Evolutionary conservation across 2,113 vertebrate species (phyloP).

Genomic region (Tringa solitaria): DNA sequence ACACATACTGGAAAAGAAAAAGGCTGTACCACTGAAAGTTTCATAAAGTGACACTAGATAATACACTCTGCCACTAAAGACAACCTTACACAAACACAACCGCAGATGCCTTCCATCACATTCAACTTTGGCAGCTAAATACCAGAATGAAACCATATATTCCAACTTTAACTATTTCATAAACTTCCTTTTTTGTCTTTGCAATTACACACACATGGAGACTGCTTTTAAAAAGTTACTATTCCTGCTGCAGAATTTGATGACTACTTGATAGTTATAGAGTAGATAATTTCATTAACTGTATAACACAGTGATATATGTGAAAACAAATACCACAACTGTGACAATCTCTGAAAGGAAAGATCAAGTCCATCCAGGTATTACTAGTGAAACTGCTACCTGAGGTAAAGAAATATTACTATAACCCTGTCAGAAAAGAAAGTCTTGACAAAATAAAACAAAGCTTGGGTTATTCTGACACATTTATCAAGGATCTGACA

Average conservation of each 20-base stretch:
- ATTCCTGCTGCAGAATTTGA: constrained; percentile 22
- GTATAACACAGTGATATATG: not conserved
- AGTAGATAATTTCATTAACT: not conserved
- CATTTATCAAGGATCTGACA: not conserved
- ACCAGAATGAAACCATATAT: constrained; percentile 43
- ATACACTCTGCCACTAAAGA: constrained; percentile 62
- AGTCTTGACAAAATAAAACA: not conserved
- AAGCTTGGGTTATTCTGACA: not conserved
- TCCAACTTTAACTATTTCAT: constrained; percentile 17
- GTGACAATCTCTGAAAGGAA: not conserved
- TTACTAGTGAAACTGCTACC: not conserved
- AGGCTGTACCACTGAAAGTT: constrained; percentile 53
- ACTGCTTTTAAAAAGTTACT: not conserved
- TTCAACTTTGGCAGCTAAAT: constrained; percentile 36
- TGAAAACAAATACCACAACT: not conserved
- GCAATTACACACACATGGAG: not conserved
- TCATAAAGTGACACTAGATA: constrained; percentile 70
- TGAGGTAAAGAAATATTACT: not conserved
- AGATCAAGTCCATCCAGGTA: not conserved
- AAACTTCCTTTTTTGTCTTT: constrained; percentile 21
- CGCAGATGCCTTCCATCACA: constrained; percentile 56
- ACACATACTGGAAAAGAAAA: constrained; percentile 61
- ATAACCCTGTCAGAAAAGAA: not conserved
- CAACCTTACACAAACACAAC: constrained; percentile 68
- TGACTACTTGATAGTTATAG: not conserved